Evolutionary conservation across 1,140 invertebrate genomes (phyloP), one percentile per base, ranked within the genome.

Genomic region (Drosophila navojoa): DNA sequence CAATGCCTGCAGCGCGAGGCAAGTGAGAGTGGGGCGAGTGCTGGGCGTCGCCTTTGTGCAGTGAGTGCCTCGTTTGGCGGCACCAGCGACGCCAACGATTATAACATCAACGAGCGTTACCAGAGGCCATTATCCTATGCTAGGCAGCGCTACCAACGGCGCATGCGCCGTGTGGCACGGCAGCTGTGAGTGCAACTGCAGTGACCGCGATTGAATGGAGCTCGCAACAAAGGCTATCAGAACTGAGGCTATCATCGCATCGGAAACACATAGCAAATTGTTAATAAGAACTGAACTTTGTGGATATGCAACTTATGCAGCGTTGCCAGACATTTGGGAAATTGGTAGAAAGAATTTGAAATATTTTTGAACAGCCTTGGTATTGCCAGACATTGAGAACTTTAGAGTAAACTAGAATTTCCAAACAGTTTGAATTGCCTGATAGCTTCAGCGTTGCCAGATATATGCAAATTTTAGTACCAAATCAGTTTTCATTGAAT

Each of bases 51-150:
- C 60, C 68, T 59, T 77, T 68, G 55, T 40, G 79, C 58, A 60
- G 74, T 81, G 76, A 60, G 74, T 81, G 76, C 40, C 52, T 60
- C 66, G 67, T 55, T 42, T 53, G 69, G 59, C 53, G 42, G 32
- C 32, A 35, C 53, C 55, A 67, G 63, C 66, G 55, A 42, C 52
- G 49, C 55, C 64, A 75, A 44, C 78, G 82, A 81, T 79, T 81
- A 86, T 86, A 70, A 69, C 71, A 79, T 87, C 78, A 77, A 52
- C 70, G 67, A 76, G 67, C 64, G 58, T 71, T 74, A 79, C 71
- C 45, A 71, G 66, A 81, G 82, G 82, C 82, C 82, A 86, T 87
- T 86, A 82, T 77, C 84, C 82, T 86, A 70, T 27, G 50, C 16
- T 27, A 38, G 54, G 45, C 47, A 47, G 32, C 32, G 32, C 50